Conservation (phyloP, 2,888 invertebrate genomes). For the Reticulitermes lucifugus region DNA sequence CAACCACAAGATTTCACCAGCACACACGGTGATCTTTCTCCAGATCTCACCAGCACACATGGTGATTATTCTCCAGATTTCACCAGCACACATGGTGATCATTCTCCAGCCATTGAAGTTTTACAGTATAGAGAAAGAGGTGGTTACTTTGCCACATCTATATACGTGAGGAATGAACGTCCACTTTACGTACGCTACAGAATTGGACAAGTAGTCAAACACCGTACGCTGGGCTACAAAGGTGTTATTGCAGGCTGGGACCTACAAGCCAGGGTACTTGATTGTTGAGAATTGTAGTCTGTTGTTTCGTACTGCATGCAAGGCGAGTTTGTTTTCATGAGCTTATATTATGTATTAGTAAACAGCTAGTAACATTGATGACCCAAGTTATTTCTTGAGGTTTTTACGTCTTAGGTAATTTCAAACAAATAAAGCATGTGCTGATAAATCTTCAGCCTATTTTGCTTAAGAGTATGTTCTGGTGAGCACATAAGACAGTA, state of each 20-base stretch:
- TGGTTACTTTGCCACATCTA: conserved; percentile 63
- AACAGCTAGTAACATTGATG: too few species aligned
- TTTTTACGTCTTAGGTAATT: too few species aligned
- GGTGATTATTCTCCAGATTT: conserved; percentile 59
- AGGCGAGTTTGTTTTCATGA: neutral
- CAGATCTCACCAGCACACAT: neutral
- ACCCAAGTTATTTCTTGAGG: too few species aligned
- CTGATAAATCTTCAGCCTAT: too few species aligned
- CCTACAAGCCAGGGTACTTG: conserved; percentile 60
- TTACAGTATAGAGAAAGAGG: conserved; percentile 59
- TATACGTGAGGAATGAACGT: conserved; percentile 61
- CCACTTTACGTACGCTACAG: conserved; percentile 63
- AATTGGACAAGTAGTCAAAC: conserved; percentile 67
- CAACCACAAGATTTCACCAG: conserved; percentile 20
- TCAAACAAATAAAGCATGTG: too few species aligned
- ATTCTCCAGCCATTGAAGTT: conserved; percentile 64
- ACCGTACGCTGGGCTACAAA: conserved; percentile 63
- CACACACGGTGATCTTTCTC: too few species aligned
- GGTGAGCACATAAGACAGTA: too few species aligned
- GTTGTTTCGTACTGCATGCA: too few species aligned
- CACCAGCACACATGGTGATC: conserved; percentile 51
- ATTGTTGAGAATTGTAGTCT: too few species aligned
- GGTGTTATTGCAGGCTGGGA: conserved; percentile 70
- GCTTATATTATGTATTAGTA: conserved; percentile 1
- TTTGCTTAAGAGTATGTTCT: too few species aligned